A percentile compares a stretch with the other conserved stretches of the same genome.
These are phyloP conservation scores for Gavialis gangeticus DNA, from an alignment of 2,113 vertebrate species.

Conservation along the genomic window DNA sequence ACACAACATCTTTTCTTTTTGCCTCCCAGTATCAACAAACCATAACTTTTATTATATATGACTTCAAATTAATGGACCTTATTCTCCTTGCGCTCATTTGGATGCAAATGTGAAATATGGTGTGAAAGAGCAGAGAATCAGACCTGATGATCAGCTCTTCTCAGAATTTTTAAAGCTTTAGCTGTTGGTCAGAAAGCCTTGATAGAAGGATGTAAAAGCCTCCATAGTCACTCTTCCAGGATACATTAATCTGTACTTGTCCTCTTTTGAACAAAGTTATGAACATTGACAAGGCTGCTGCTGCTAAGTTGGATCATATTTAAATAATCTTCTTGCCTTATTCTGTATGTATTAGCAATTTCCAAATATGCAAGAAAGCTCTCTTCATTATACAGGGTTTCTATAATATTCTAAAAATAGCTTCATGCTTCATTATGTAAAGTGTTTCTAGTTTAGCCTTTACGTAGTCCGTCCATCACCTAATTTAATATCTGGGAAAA, in stretches of 20 bases:
- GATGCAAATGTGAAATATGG: accelerated
- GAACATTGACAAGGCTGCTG: background rate
- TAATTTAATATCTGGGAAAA: background rate
- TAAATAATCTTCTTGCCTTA: background rate
- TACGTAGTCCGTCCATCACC: background rate
- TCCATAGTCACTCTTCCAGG: background rate
- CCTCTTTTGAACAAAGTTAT: background rate
- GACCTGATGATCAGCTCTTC: accelerated
- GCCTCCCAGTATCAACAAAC: accelerated
- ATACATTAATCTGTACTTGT: accelerated
- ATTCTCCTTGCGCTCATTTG: accelerated
- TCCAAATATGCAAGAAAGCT: accelerated
- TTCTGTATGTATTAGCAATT: background rate
- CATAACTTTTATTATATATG: background rate
- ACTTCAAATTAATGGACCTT: background rate
- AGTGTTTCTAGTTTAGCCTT: background rate
- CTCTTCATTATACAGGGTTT: background rate
- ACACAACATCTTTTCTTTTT: background rate
- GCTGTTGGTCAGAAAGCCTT: background rate
- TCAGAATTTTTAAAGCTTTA: background rate
- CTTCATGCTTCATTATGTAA: background rate
- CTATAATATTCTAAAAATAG: background rate
- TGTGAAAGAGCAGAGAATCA: accelerated
- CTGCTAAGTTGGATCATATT: background rate
- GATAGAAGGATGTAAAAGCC: background rate